Base-by-base conservation (phyloP, 1,140 invertebrate genomes). In the Nylanderia fulva region DNA sequence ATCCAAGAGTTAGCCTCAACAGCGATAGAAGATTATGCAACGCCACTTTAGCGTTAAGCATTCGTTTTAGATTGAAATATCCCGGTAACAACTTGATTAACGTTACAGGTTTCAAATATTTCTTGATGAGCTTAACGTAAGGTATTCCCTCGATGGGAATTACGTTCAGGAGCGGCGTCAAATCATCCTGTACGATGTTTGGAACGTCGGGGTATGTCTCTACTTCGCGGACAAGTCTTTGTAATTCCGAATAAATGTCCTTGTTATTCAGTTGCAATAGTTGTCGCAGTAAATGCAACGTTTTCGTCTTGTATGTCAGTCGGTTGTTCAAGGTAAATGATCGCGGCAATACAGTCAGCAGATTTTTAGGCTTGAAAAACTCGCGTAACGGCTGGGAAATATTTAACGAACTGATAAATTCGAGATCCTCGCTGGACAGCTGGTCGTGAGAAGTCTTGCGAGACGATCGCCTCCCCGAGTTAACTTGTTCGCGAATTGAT, bases 251-350 rank as follows among this genome's bases (percentile, higher is more conserved):
- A n/a, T 68, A 39, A 39, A 82, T 0, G 5, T 72, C 66, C n/a
- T n/a, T 18, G 29, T 60, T 45, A 15, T 64, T 13, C 8, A 36
- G 24, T 39, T 48, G 54, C 13, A 80, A 33, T 11, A 87, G 21
- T 4, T 71, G 27, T 3, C 68, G 60, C 15, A 87, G 36, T 27
- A 86, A 80, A 27, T 80, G 64, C 11, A 64, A 21, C 27, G 21
- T 11, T 72, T 86, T 86, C n/a, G 21, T 45, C 64, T 87, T 87
- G 36, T 72, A 86, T 1, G 48, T 86, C 36, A 24, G 39, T 5
- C 39, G 21, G 0, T 33, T 15, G 3, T 56, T 5, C 48, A 87
- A 58, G 15, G 27, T 71, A 56, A 87, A 87, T 18, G 45, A 60
- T 18, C 21, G 1, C 18, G 86, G 86, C 48, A 87, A 36, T 13